Conservation (phyloP, 1,140 invertebrate species). For the Lineus longissimus region DNA sequence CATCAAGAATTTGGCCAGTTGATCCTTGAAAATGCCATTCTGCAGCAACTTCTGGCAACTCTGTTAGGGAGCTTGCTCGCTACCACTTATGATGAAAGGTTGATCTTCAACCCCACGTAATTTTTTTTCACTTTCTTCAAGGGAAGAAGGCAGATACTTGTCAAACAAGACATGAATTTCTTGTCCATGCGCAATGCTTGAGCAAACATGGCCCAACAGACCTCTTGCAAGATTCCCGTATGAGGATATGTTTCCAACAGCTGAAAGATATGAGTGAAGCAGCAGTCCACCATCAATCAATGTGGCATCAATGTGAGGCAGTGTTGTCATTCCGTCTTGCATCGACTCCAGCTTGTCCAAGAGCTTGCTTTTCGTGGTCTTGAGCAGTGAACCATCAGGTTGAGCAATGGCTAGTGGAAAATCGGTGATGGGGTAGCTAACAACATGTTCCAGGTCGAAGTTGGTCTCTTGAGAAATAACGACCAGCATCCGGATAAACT, state of each 20-base stretch:
- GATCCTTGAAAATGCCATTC: conserved; percentile 8
- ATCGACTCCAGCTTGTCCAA: conserved; percentile 7
- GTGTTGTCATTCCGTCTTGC: not conserved
- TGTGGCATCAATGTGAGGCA: conserved; percentile 10
- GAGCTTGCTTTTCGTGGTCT: conserved; percentile 9
- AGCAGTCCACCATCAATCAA: conserved; percentile 17
- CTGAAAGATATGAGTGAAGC: conserved; percentile 8
- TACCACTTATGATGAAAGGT: conserved; percentile 6
- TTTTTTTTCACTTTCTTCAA: conserved; percentile 11
- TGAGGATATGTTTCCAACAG: conserved; percentile 8
- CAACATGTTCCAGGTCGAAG: conserved; percentile 4
- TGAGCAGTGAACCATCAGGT: conserved; percentile 5
- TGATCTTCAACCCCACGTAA: not conserved
- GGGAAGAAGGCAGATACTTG: not conserved
- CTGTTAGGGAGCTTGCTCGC: conserved; percentile 6
- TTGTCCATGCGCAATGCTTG: not conserved
- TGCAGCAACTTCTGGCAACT: conserved; percentile 8
- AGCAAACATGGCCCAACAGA: not conserved
- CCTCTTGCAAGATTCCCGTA: conserved; percentile 6
- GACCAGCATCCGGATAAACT: conserved; percentile 8
- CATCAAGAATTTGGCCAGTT: conserved; percentile 11
- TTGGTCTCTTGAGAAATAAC: conserved; percentile 9
- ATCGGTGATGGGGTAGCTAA: conserved; percentile 8
- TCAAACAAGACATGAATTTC: conserved; percentile 7
- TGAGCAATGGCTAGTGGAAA: conserved; percentile 11